phyloP scores from a whole-genome alignment of 2,113 vertebrate genomes.

The Xenopus tropicalis region UCB_Xtro_10.0 CM004451.2:33635501-33636000 shows the following conservation, averaged over 20 bases:
- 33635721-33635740: slow-evolving; percentile 23
- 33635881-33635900: slow-evolving; percentile 28
- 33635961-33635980: too few relatives aligned
- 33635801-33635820: slow-evolving; percentile 24
- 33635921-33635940: neutral
- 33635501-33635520: slow-evolving; percentile 37
- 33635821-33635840: slow-evolving; percentile 35
- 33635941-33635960: too few relatives aligned
- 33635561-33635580: slow-evolving; percentile 1
- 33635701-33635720: slow-evolving; percentile 26
- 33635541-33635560: slow-evolving; percentile 4
- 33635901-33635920: slow-evolving; percentile 13
- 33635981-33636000: too few relatives aligned
- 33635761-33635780: slow-evolving; percentile 33
- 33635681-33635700: slow-evolving; percentile 27
- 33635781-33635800: slow-evolving; percentile 33
- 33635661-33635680: neutral
- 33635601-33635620: slow-evolving; percentile 31
- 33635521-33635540: slow-evolving; percentile 23
- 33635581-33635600: slow-evolving; percentile 17
- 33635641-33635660: neutral
- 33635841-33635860: slow-evolving; percentile 18
- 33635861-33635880: slow-evolving; percentile 31
- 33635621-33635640: slow-evolving; percentile 13
- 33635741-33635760: slow-evolving; percentile 26